Percentiles rank a stretch among this genome's conserved stretches.
Evolutionary conservation across 2,113 vertebrate species (phyloP).

Genomic region (Grammomys dolichurus): DNA sequence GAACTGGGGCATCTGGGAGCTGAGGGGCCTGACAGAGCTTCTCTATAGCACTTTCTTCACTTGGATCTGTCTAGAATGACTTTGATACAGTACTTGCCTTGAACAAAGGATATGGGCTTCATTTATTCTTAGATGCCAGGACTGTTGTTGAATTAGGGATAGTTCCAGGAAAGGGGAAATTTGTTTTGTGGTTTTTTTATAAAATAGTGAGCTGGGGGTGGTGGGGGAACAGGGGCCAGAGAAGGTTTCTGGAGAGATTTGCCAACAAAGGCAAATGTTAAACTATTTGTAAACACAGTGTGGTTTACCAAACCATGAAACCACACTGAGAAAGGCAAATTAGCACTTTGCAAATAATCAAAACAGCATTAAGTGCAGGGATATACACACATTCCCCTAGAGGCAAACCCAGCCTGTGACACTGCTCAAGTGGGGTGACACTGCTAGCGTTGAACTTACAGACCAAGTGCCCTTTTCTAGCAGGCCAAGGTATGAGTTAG

Average conservation of each 20-base stretch:
- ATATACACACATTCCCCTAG: neutral
- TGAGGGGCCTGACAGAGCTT: no score
- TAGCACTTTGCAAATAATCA: neutral
- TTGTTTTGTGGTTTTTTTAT: neutral
- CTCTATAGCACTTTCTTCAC: neutral
- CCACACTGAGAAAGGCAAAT: neutral
- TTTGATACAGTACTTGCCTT: neutral
- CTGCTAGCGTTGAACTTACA: neutral
- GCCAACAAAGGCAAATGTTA: slow-evolving; percentile 35
- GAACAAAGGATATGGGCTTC: neutral
- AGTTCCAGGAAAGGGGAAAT: neutral
- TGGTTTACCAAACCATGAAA: neutral
- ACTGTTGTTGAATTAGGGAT: neutral
- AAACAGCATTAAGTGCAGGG: neutral
- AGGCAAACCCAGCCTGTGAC: no score
- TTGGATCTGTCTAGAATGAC: neutral
- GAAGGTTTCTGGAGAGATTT: neutral
- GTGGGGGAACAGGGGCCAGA: no score
- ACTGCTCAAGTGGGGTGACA: no score
- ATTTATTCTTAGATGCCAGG: neutral
- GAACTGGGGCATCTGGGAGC: neutral
- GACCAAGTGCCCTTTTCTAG: neutral
- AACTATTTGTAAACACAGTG: slow-evolving; percentile 44
- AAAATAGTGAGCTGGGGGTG: neutral
- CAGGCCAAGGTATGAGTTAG: no score